Evolutionary conservation across 2,113 vertebrate species (phyloP).

Genomic region (Otus sunia): DNA sequence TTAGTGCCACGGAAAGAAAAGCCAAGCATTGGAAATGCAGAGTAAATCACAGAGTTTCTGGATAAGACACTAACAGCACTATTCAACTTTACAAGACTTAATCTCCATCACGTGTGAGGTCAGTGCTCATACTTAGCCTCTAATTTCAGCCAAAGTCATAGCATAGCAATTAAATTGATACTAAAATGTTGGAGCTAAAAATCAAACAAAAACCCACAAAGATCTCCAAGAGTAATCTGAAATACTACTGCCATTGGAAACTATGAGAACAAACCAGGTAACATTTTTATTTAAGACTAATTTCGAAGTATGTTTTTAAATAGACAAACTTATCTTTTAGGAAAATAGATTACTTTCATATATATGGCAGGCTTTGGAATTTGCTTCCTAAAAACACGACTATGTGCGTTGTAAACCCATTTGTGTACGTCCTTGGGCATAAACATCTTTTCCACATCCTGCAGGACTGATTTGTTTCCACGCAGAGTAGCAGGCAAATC

Average conservation of each 20-base stretch:
- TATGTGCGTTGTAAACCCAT: not conserved
- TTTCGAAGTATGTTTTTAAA: not conserved
- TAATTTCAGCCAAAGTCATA: not conserved
- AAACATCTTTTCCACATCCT: not conserved
- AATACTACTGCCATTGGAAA: not conserved
- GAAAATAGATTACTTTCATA: not conserved
- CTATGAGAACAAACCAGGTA: not conserved
- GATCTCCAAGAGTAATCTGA: not conserved
- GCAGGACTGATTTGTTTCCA: not conserved
- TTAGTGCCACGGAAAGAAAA: not conserved
- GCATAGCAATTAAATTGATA: not conserved
- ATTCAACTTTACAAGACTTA: not conserved
- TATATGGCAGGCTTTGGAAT: not conserved
- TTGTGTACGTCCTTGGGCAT: not conserved
- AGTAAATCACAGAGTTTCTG: not conserved
- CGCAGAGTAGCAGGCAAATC: not conserved
- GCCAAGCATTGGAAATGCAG: not conserved
- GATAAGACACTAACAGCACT: not conserved
- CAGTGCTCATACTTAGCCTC: not conserved
- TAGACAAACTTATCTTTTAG: not conserved
- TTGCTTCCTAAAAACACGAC: not conserved
- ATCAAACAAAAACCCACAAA: not conserved
- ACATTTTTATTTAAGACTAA: not conserved
- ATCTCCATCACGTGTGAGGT: not conserved
- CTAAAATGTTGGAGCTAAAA: not conserved